Percentiles rank a stretch among this genome's conserved stretches.
Evolutionary conservation across 2,888 invertebrate species (phyloP).

Genomic region (Rambutsinella grinnellia): DNA sequence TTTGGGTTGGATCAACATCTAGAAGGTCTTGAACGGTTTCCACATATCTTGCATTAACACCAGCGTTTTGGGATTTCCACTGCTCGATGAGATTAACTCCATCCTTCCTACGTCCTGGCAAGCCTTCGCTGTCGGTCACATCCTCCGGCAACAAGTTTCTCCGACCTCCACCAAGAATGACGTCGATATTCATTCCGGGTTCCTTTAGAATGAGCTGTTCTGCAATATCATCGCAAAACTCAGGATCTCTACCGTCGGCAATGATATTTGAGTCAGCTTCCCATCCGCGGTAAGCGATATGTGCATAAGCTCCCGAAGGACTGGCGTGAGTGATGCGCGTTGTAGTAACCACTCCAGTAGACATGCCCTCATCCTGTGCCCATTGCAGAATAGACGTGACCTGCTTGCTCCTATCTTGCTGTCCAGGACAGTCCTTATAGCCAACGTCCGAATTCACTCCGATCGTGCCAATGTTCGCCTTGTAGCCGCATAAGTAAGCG

Average conservation of each 20-base stretch:
- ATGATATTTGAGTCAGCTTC: constrained; percentile 81
- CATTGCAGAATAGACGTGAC: constrained; percentile 52
- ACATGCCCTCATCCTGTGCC: constrained; percentile 74
- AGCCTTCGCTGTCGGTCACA: constrained; percentile 12
- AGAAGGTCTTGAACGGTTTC: constrained; percentile 74
- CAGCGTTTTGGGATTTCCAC: constrained; percentile 72
- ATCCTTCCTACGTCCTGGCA: constrained; percentile 74
- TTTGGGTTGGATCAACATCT: constrained; percentile 70
- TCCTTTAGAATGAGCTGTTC: constrained; percentile 82
- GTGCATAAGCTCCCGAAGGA: constrained; percentile 70
- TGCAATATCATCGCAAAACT: constrained; percentile 84
- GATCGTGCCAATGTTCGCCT: constrained; percentile 82
- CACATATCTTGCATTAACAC: constrained; percentile 71
- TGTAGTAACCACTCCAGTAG: constrained; percentile 64
- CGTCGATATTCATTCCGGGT: constrained; percentile 82
- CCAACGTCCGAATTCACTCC: constrained; percentile 79
- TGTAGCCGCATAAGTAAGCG: constrained; percentile 83
- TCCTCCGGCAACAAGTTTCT: constrained; percentile 65
- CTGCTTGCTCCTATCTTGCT: constrained; percentile 37
- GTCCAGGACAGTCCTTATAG: constrained; percentile 45
- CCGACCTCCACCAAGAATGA: constrained; percentile 67
- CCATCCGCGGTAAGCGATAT: constrained; percentile 75
- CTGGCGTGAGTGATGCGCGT: constrained; percentile 63
- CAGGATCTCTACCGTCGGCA: constrained; percentile 65
- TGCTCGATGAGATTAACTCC: constrained; percentile 76